phyloP scores from a whole-genome alignment of 2,113 vertebrate species.

The Coturnix japonica region DNA sequence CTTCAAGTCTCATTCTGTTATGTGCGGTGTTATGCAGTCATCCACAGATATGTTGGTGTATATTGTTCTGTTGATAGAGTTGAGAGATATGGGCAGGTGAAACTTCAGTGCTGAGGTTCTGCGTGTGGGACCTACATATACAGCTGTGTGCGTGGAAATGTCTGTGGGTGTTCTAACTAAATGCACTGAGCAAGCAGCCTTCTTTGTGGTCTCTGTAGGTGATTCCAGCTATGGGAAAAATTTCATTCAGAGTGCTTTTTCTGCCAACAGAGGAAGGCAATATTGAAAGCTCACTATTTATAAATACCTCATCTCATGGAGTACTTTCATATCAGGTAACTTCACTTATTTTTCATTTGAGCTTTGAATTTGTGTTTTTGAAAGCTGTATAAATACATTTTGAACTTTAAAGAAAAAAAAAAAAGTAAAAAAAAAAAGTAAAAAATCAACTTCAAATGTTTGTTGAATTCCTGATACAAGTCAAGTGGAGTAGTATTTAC shows the following conservation, averaged over 20 bases:
- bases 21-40: background rate
- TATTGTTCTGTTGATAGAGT: background rate
- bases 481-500: background rate
- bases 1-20: background rate
- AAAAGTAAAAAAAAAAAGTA: too few species aligned
- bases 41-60: background rate
- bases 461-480: background rate
- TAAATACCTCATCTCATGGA: conserved; percentile 96
- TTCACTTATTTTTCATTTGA: background rate
- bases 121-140: background rate
- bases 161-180: background rate
- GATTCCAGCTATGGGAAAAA: conserved; percentile 92
- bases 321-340: conserved; percentile 90
- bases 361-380: background rate
- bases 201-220: conserved; percentile 80
- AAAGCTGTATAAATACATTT: background rate
- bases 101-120: background rate
- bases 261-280: conserved; percentile 93
- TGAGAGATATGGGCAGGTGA: background rate
- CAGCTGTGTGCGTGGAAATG: background rate
- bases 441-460: background rate
- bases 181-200: background rate
- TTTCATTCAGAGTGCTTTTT: conserved; percentile 95
- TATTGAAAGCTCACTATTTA: conserved; percentile 97
- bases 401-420: background rate